Evolutionary conservation across 2,113 vertebrate species (phyloP), one percentile per base, ranked within the genome.

Genomic region (Neopipo cinnamomea): DNA sequence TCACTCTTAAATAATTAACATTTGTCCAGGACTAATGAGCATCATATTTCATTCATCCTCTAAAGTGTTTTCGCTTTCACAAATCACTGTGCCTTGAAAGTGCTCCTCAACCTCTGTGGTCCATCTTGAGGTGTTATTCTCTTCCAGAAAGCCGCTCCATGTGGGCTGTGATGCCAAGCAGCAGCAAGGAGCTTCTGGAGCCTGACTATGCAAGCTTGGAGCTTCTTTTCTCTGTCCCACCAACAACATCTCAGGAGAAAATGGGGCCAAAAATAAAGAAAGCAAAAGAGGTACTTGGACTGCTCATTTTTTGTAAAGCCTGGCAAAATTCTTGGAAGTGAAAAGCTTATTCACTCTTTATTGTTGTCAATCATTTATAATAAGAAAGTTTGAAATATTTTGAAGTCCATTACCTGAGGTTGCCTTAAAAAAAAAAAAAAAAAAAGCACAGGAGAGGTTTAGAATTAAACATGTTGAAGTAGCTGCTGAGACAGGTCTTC

Each of bases 151-250:
- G 97, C 72, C 77, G 20, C 73, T 99, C 98, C 73, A 99, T 99
- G 96, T 99, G 99, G 99, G 91, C 99, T 12, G 95, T 97, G 2
- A 95, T 94, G 87, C 96, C 94, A 39, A 72, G 71, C 63, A 97
- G 95, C 25, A 91, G 89, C 41, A 31, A 93, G 1, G 93, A 96
- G 9, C 78, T 88, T 20, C 76, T 96, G 74, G 98, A 99, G 95
- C 99, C 98, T 1, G 97, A 99, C 97, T 99, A 99, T 15, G 56
- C 96, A 95, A 99, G 98, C 93, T 98, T 99, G 46, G 99, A 99
- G 92, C 97, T 98, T 94, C 99, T 99, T 74, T 99, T 99, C 97
- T 99, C 98, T 95, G 97, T 99, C 92, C 98, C 98, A 2, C 89
- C 96, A 77, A 91, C 92, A 17, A 91, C 98, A 78, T 91, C 97